Conservation (phyloP, 2,888 invertebrate genomes). For the Acanthosoma haemorrhoidale region DNA sequence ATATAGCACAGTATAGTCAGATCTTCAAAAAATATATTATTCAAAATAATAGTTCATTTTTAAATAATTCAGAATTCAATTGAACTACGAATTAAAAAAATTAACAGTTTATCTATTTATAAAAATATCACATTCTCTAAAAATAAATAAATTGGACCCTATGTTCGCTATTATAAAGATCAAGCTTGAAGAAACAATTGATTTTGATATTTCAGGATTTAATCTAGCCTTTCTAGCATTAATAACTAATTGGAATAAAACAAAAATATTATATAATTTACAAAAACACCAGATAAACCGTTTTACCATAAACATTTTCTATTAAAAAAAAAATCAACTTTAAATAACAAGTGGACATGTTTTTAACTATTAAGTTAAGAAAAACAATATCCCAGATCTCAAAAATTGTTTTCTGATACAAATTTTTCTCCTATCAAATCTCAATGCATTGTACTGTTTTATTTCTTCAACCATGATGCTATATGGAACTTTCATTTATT, state of each 20-base stretch:
- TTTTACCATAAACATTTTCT: no score
- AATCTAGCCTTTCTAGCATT: no score
- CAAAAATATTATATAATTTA: no score
- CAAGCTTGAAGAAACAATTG: slow-evolving; percentile 16
- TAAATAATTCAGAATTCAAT: slow-evolving; percentile 16
- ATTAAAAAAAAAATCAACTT: no score
- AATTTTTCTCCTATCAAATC: neutral
- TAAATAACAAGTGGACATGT: neutral
- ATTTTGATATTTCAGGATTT: neutral
- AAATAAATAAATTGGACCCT: slow-evolving; percentile 29
- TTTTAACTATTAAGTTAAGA: neutral
- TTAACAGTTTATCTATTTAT: slow-evolving; percentile 6
- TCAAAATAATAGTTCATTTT: slow-evolving; percentile 15
- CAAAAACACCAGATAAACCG: no score
- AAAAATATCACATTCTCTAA: slow-evolving; percentile 29
- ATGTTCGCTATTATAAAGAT: slow-evolving; percentile 9
- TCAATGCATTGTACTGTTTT: neutral
- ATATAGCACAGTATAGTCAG: slow-evolving; percentile 23
- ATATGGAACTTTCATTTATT: neutral
- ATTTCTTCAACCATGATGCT: slow-evolving; percentile 12
- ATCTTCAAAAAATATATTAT: slow-evolving; percentile 24
- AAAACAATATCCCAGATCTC: neutral
- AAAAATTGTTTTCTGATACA: neutral
- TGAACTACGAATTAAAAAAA: slow-evolving; percentile 15
- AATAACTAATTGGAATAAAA: no score